Evolutionary conservation across 2,888 invertebrate genomes (phyloP), one percentile per base, ranked within the genome.

Genomic region (Conistra vaccinii): DNA sequence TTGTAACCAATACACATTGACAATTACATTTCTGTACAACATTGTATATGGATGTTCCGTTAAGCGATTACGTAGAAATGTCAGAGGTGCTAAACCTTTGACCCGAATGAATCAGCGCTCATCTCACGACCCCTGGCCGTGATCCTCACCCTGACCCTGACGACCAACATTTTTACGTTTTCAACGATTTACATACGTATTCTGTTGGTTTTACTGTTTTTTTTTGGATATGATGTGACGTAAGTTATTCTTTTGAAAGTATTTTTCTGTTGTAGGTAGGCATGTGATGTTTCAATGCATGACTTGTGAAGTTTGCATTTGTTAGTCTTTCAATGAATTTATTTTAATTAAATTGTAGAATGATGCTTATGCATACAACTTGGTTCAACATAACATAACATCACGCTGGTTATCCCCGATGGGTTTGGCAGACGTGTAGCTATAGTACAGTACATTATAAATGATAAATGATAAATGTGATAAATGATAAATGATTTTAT

Each of bases 101-200:
- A 84, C 89, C 88, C 84, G 88, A 84, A 87, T 87, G 89, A 90
- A 91, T 89, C 86, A 88, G 88, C 86, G 89, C 87, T 87, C 89
- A 89, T 91, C 92, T 86, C 91, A 89, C 91, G 92, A 91, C 87
- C 87, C 83, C 73, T 89, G 89, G 88, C 91, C 90, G 79, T 86
- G 89, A 87, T 89, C 89, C 83, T 88, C 86, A 89, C 89, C 90
- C 87, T 89, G 90, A 84, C 87, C 81, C 68, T 69, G 83, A 83
- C 89, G 72, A 69, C 74, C 69, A 78, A 85, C 87, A 90, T 92
- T 90, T 90, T 90, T 89, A 88, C 85, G 80, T 87, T 87, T 86
- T 51, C 70, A 65, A 70, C 82, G 75, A 83, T 86, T 83, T 83
- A 81, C 78, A 81, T 85, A 69, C 74, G 66, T 60, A 77, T 48